phyloP scores from a whole-genome alignment of 2,888 invertebrate genomes.

The Stenolophus ochropezus region DNA sequence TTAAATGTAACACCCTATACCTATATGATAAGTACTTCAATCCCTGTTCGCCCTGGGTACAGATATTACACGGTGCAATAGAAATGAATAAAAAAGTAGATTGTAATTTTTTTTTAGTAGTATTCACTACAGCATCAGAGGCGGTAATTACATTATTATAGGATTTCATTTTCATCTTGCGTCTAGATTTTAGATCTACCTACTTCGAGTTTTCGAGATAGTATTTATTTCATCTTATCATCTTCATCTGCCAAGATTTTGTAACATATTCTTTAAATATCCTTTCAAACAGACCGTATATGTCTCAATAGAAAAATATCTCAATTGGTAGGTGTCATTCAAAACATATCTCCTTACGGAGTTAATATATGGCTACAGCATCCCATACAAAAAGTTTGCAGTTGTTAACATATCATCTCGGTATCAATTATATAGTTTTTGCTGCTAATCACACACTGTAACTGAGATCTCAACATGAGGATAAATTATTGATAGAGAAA shows the following conservation, averaged over 20 bases:
- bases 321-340: constrained; percentile 31
- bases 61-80: no score
- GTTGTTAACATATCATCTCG: constrained; percentile 8
- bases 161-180: no score
- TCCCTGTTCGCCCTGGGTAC: no score
- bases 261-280: background rate
- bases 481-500: background rate
- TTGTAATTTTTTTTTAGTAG: no score
- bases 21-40: no score
- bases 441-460: constrained; percentile 11
- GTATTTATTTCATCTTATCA: background rate
- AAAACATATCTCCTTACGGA: constrained; percentile 14
- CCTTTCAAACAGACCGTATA: background rate
- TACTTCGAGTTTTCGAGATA: no score
- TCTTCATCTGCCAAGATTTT: no score
- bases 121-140: no score
- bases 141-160: no score
- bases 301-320: background rate
- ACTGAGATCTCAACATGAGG: background rate
- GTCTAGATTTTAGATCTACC: no score
- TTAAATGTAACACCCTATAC: no score
- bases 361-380: constrained; percentile 5
- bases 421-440: constrained; percentile 31
- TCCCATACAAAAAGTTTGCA: constrained; percentile 7
- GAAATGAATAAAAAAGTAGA: no score